Evolutionary conservation across 2,113 vertebrate species (phyloP).

Genomic region (Pseudorectes ferrugineus): DNA sequence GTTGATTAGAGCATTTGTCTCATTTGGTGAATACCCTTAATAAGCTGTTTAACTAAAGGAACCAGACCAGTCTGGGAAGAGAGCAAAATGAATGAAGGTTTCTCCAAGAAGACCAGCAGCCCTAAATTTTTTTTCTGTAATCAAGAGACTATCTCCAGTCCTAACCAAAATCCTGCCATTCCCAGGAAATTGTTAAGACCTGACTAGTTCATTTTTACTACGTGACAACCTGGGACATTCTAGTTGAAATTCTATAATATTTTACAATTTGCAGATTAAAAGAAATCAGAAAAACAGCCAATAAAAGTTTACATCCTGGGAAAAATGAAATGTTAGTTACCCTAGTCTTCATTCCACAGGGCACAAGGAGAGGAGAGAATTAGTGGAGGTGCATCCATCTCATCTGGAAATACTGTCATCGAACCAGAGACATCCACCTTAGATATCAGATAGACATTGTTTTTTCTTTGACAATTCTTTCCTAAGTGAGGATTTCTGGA

Average conservation of each 20-base stretch:
- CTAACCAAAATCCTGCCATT: background rate
- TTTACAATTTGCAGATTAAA: background rate
- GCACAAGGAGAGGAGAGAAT: background rate
- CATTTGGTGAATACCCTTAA: background rate
- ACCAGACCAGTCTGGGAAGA: background rate
- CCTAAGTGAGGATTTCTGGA: background rate
- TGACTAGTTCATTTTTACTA: background rate
- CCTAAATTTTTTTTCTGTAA: background rate
- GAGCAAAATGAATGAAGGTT: background rate
- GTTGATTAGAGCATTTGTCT: background rate
- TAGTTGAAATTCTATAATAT: background rate
- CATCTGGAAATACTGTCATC: background rate
- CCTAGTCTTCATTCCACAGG: background rate
- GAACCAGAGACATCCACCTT: background rate
- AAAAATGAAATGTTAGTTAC: background rate
- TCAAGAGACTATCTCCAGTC: background rate
- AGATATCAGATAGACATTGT: background rate
- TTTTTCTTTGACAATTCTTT: background rate
- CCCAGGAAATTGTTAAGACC: background rate
- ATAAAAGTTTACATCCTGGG: fast-evolving
- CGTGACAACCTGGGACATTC: background rate
- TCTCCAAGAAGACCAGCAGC: background rate
- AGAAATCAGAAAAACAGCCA: background rate
- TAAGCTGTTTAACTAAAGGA: background rate
- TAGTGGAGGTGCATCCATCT: background rate